These are phyloP conservation scores for Cephus spinipes DNA, from an alignment of 2,888 invertebrate genomes.

Conservation along the genomic window DNA sequence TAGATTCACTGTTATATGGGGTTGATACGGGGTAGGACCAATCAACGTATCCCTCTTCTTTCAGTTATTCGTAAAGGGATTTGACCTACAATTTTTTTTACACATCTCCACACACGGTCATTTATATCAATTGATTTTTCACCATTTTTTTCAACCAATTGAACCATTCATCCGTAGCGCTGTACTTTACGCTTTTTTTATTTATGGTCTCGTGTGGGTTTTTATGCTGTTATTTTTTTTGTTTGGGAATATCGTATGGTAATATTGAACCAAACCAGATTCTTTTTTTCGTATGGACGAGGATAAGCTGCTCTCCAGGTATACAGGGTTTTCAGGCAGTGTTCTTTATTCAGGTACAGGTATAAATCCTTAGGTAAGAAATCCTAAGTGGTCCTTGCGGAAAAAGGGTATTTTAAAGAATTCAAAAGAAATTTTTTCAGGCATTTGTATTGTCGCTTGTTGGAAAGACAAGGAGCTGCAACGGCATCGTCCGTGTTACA, in stretches of 20 bases:
- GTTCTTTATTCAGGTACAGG: not conserved
- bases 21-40: too few species aligned
- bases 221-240: too few species aligned
- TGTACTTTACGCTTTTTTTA: not conserved
- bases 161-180: not conserved
- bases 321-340: not conserved
- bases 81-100: constrained; percentile 24
- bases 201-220: not conserved
- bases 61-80: constrained; percentile 46
- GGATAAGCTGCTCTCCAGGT: not conserved
- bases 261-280: not conserved
- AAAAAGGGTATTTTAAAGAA: not conserved
- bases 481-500: not conserved
- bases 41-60: constrained; percentile 1
- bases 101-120: not conserved
- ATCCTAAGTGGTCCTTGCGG: not conserved
- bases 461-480: not conserved
- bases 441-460: not conserved
- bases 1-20: not conserved
- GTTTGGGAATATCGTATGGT: not conserved
- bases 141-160: not conserved
- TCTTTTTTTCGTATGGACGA: not conserved
- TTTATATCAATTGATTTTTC: too few species aligned
- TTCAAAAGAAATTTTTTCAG: not conserved
- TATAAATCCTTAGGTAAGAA: not conserved